A percentile compares a stretch with the other conserved stretches of the same genome.
phyloP scores from a whole-genome alignment of 2,797 vertebrate species.

The Pteronotus mesoamericanus region DNA sequence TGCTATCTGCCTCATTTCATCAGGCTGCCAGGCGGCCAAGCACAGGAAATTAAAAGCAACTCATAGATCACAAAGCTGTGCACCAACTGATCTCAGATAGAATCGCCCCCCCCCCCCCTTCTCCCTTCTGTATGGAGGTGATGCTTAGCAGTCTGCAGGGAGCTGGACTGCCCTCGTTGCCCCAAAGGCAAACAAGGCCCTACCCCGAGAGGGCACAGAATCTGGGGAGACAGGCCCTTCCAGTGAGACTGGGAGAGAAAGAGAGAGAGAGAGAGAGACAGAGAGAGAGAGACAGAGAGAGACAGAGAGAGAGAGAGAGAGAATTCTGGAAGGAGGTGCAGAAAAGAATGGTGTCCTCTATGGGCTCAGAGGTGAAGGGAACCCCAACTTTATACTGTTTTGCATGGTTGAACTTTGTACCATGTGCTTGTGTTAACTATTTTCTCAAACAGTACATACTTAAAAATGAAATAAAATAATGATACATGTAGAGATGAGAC shows the following conservation, averaged over 20 bases:
- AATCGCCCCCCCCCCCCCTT: not conserved
- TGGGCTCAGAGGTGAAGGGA: not conserved
- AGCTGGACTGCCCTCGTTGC: not conserved
- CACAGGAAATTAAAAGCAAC: constrained; percentile 78
- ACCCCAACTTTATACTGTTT: not conserved
- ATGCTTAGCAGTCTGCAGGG: not conserved
- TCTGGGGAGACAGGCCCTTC: not conserved
- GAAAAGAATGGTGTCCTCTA: not conserved
- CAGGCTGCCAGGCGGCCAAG: constrained; percentile 23
- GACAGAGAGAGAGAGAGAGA: not conserved
- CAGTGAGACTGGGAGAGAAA: not conserved
- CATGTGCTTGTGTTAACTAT: not conserved
- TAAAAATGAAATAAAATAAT: not conserved
- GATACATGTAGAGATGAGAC: not conserved
- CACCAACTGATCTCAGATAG: constrained; percentile 51
- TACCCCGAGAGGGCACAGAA: not conserved
- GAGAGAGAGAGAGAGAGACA: too few relatives aligned
- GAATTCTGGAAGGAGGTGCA: not conserved
- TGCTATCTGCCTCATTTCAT: constrained; percentile 71
- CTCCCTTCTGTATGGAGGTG: not conserved
- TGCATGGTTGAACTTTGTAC: not conserved
- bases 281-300: not conserved
- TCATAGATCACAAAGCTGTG: constrained; percentile 46
- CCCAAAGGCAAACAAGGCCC: not conserved
- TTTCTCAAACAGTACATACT: not conserved